Percentiles rank a stretch among this genome's conserved stretches.
These are phyloP conservation scores for Danio tinwini DNA, from an alignment of 2,797 vertebrate genomes.

Conservation along the genomic window DNA sequence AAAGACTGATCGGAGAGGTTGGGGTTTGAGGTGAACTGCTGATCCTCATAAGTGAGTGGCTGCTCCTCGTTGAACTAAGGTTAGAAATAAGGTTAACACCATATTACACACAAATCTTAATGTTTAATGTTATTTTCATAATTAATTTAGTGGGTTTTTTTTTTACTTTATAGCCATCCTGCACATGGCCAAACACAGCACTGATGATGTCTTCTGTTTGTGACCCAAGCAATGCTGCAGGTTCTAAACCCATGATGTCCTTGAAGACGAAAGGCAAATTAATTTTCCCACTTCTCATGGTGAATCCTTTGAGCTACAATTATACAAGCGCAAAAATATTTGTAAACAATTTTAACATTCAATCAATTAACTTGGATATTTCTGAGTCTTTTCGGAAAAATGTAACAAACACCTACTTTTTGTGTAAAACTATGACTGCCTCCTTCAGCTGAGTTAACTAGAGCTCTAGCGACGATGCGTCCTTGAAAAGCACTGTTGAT, in stretches of 20 bases:
- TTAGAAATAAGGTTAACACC: not conserved
- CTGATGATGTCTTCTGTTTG: conserved; percentile 1
- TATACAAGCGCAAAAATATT: not conserved
- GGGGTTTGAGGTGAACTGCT: not conserved
- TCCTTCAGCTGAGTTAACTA: not conserved
- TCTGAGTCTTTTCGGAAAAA: too few species aligned
- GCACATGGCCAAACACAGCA: conserved; percentile 20
- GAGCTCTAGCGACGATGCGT: not conserved
- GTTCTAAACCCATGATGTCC: conserved; percentile 49
- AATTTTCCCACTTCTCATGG: not conserved
- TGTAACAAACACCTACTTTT: conserved; percentile 44
- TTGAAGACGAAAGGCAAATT: not conserved
- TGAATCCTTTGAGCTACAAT: conserved; percentile 8
- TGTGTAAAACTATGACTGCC: conserved; percentile 33
- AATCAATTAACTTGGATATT: too few species aligned
- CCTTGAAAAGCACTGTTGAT: not conserved
- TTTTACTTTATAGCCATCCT: conserved; percentile 34
- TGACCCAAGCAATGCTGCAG: accelerated
- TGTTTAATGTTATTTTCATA: not conserved
- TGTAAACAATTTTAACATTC: not conserved
- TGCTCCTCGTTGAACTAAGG: not conserved
- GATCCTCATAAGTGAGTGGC: not conserved
- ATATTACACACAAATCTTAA: not conserved
- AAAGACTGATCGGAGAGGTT: not conserved
- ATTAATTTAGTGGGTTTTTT: not conserved